Percentiles rank a stretch among this genome's conserved stretches.
These are phyloP conservation scores for Heloderma charlesbogerti DNA, from an alignment of 2,113 vertebrate species.

Conservation along the genomic window DNA sequence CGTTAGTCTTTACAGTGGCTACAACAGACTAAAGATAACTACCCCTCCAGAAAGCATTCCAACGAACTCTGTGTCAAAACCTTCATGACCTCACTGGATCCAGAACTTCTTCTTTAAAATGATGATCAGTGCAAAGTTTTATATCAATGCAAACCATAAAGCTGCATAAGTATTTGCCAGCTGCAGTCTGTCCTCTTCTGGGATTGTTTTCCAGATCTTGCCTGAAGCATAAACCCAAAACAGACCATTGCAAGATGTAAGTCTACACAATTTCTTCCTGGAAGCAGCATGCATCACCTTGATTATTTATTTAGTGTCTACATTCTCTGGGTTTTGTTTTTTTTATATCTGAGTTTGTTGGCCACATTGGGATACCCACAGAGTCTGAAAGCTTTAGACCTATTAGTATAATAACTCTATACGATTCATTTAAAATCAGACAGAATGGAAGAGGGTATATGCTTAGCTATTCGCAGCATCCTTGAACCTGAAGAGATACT, in stretches of 20 bases:
- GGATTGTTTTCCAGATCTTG: constrained; percentile 7
- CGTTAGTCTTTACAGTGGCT: background rate
- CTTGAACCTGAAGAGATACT: constrained; percentile 6
- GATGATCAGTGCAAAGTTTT: background rate
- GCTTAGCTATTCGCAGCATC: constrained; percentile 1
- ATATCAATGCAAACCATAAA: background rate
- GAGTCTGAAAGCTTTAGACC: constrained; percentile 14
- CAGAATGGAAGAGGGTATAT: constrained; percentile 24
- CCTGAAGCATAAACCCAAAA: constrained; percentile 11
- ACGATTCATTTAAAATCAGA: constrained; percentile 21
- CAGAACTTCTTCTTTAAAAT: background rate
- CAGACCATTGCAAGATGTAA: constrained; percentile 15
- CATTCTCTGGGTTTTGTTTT: background rate
- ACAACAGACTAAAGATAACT: background rate
- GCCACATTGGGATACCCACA: constrained; percentile 18
- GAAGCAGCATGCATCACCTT: constrained; percentile 13
- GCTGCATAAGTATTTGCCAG: background rate
- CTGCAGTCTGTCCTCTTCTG: background rate
- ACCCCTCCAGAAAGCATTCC: background rate
- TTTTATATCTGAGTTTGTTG: constrained; percentile 11
- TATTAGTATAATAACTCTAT: constrained; percentile 27
- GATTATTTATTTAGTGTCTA: background rate
- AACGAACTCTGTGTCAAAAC: background rate
- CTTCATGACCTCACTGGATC: background rate
- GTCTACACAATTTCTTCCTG: constrained; percentile 8